Base-by-base conservation (phyloP, 2,888 invertebrate species). In the Euzetes globulus region DNA sequence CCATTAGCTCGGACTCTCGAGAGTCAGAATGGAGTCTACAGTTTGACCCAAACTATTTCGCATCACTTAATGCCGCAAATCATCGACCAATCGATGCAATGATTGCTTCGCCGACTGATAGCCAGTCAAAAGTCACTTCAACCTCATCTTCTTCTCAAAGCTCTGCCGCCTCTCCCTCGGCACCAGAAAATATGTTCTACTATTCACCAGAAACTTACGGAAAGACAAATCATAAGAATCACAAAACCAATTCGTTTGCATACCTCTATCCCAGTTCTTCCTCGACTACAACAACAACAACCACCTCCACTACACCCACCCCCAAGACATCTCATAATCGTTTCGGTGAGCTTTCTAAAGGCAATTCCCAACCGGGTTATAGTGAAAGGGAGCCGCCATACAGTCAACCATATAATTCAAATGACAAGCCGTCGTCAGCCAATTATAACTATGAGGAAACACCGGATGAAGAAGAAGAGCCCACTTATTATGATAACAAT, bases 41-140 rank as follows among this genome's bases (percentile, higher is more conserved):
- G 17, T 73, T 73, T 73, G 73, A 73, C 41, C 73, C 58, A 22
- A 73, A 50, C 50, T 73, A 73, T 73, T 73, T 73, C 41, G 73
- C 73, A n/a, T 37, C 60, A 45, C 47, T 73, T n/a, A 73, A 73
- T 45, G 73, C 73, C 47, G 73, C 60, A 22, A 73, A 73, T 27
- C 73, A 73, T 65, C 63, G 73, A 5, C 73, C 73, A 27, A 25
- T 70, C 37, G 41, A 70, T 58, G n/a, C 15, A 13, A 72, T 37
- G 55, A 22, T 33, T n/a, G 15, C 27, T n/a, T 29, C n/a, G 15
- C 19, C n/a, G 17, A n/a, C 52, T 58, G 58, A 33, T n/a, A 45
- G 47, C 19, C 27, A 73, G 11, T 5, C 63, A 11, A 25, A 63
- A 37, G 33, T 52, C 27, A 58, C 15, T 27, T 7, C 58, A 4